These are phyloP conservation scores for Gnatocerus cornutus DNA, from an alignment of 2,888 invertebrate species.

Conservation along the genomic window DNA sequence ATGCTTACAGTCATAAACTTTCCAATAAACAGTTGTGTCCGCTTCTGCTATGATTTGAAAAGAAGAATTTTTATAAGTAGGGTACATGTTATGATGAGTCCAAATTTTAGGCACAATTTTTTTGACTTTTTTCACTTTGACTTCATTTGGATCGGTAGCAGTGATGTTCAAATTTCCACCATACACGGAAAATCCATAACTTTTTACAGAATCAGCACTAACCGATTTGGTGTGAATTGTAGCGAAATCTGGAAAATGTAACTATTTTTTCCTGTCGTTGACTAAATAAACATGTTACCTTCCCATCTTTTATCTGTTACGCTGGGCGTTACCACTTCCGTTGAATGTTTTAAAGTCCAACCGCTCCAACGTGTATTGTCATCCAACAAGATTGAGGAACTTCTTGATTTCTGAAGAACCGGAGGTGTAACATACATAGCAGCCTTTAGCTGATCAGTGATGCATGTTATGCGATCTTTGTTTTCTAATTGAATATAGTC, in stretches of 20 bases:
- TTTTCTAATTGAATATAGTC: neutral
- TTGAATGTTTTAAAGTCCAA: neutral
- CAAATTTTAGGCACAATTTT: no score
- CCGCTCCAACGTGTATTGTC: neutral
- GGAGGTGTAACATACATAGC: neutral
- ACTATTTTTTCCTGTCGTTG: no score
- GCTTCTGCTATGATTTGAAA: neutral
- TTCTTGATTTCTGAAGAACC: neutral
- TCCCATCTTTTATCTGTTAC: conserved; percentile 1
- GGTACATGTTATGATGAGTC: no score
- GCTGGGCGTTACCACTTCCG: neutral
- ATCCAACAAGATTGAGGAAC: neutral
- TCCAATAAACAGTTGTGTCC: neutral
- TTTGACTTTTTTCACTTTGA: neutral
- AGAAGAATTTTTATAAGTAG: no score
- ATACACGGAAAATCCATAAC: neutral
- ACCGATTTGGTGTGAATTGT: neutral
- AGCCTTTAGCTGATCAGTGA: neutral
- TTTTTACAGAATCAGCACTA: neutral
- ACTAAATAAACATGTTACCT: no score
- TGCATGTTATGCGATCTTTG: neutral
- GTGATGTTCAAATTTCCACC: neutral
- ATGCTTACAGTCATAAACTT: neutral
- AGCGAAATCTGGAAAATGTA: neutral
- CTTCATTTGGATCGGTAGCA: neutral